Conservation (phyloP, 2,113 vertebrate species). For the Pseudolaguvia tuberculata region DNA sequence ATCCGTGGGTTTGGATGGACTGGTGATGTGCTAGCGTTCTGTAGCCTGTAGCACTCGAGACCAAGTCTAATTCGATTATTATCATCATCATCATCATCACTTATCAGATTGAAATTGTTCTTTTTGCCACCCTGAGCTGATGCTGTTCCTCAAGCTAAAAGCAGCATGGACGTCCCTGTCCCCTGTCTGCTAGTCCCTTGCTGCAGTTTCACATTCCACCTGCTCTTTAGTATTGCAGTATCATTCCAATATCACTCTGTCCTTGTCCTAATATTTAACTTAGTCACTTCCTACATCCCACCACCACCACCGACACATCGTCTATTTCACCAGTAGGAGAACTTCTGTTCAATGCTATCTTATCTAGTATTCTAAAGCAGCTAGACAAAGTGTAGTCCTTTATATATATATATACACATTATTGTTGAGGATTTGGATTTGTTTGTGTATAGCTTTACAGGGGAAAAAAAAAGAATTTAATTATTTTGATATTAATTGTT, state of each 20-base stretch:
- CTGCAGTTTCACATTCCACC: conserved; percentile 30
- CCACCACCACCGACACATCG: not conserved
- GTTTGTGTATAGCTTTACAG: not conserved
- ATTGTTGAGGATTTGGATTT: too few species aligned
- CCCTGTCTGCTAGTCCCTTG: conserved; percentile 64
- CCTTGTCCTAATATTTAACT: conserved; percentile 22
- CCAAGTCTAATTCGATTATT: too few species aligned
- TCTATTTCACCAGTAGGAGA: not conserved
- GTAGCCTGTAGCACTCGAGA: not conserved
- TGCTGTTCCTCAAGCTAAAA: not conserved
- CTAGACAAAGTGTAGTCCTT: not conserved
- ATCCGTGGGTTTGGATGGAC: not conserved
- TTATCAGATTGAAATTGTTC: too few species aligned
- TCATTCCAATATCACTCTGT: conserved; percentile 38
- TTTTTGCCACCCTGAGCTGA: not conserved
- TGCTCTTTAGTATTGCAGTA: conserved; percentile 19
- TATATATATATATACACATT: conserved; percentile 34
- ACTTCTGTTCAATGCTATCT: conserved; percentile 8
- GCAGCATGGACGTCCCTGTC: not conserved
- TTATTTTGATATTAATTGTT: not conserved
- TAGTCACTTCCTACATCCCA: not conserved
- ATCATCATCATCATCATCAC: too few species aligned
- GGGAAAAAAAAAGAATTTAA: too few species aligned
- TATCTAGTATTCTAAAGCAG: conserved; percentile 52
- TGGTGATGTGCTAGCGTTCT: not conserved